Evolutionary conservation across 2,797 vertebrate species (phyloP).

Genomic region (Emys orbicularis): DNA sequence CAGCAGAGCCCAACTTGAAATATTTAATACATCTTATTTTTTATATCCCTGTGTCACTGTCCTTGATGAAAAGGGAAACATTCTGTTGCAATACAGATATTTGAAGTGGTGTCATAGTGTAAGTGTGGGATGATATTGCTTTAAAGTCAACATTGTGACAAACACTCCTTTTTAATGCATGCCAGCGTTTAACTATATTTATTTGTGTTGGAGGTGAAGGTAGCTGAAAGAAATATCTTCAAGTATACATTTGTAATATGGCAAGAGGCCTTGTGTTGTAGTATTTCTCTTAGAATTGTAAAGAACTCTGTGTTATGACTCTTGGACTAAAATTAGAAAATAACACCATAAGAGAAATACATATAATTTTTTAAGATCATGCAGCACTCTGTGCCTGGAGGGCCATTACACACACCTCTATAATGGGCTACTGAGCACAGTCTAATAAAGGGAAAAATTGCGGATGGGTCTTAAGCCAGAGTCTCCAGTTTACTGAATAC

Average conservation of each 20-base stretch:
- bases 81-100: not conserved
- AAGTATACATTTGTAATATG: not conserved
- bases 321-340: conserved; percentile 45
- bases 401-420: not conserved
- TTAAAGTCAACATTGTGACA: not conserved
- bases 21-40: not conserved
- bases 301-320: not conserved
- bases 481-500: conserved; percentile 17
- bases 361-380: conserved; percentile 26
- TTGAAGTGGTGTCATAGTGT: not conserved
- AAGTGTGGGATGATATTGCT: not conserved
- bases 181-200: not conserved
- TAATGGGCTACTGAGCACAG: conserved; percentile 42
- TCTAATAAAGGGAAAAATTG: conserved; percentile 49
- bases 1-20: not conserved
- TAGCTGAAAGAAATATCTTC: not conserved
- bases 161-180: not conserved
- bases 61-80: not conserved
- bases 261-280: not conserved
- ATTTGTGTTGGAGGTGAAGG: not conserved
- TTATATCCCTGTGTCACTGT: not conserved
- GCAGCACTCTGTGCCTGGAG: conserved; percentile 36
- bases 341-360: not conserved
- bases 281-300: conserved; percentile 19
- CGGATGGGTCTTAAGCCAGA: not conserved